These are phyloP conservation scores for Tragelaphus oryx DNA, from an alignment of 2,797 vertebrate genomes.

Conservation along the genomic window DNA sequence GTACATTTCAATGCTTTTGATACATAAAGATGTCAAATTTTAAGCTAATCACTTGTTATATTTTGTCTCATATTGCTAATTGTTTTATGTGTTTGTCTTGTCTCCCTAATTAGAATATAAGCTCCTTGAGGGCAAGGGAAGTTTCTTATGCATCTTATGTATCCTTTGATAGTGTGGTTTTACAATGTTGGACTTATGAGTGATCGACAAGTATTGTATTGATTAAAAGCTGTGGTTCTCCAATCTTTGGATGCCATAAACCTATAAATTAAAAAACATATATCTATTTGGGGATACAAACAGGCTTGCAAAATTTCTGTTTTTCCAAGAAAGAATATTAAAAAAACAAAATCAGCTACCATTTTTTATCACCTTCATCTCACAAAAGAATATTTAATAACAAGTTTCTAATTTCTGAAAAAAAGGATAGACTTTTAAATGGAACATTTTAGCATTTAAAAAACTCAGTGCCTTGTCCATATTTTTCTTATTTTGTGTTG, in stretches of 20 bases:
- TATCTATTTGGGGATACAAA: background rate
- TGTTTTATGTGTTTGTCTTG: slow-evolving; percentile 70
- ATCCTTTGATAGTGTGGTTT: slow-evolving; percentile 45
- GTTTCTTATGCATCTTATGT: slow-evolving; percentile 14
- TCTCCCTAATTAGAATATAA: slow-evolving; percentile 53
- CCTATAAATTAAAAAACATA: background rate
- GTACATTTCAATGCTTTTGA: slow-evolving; percentile 72
- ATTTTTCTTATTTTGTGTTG: slow-evolving; percentile 54
- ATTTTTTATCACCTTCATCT: slow-evolving; percentile 11
- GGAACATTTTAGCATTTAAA: slow-evolving; percentile 17
- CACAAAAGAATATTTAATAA: slow-evolving; percentile 47
- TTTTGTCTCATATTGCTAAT: slow-evolving; percentile 66
- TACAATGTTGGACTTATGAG: background rate
- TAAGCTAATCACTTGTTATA: slow-evolving; percentile 66
- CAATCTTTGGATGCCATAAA: background rate
- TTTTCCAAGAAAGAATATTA: slow-evolving; percentile 52
- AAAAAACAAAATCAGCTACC: slow-evolving; percentile 30
- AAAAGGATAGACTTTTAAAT: slow-evolving; percentile 37
- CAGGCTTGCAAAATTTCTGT: slow-evolving; percentile 24
- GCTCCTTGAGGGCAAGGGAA: slow-evolving; percentile 50
- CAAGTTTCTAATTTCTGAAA: slow-evolving; percentile 2
- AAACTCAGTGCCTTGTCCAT: background rate
- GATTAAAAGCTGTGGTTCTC: slow-evolving; percentile 45
- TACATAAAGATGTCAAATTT: slow-evolving; percentile 68
- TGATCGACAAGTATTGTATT: slow-evolving; percentile 27